A percentile compares a stretch with the other conserved stretches of the same genome.
These are phyloP conservation scores for Paramisgurnus dabryanus DNA, from an alignment of 2,113 vertebrate genomes.

Conservation along the genomic window DNA sequence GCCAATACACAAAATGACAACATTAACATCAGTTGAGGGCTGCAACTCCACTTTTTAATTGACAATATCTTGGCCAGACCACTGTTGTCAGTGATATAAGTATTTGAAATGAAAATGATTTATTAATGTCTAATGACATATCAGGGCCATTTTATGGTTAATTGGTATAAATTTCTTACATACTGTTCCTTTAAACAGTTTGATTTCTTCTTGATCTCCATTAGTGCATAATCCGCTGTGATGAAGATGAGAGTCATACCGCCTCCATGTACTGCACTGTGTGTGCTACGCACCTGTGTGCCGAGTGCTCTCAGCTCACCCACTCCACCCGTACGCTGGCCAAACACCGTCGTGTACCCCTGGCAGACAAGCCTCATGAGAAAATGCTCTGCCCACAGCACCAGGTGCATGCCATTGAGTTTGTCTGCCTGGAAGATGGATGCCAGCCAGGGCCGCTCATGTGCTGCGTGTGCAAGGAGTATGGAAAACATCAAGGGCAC, in stretches of 20 bases:
- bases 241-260: conserved; percentile 93
- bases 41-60: too few relatives aligned
- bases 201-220: conserved; percentile 27
- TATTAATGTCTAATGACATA: too few relatives aligned
- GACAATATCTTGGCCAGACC: too few relatives aligned
- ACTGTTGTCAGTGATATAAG: too few relatives aligned
- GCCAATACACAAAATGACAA: too few relatives aligned
- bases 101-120: too few relatives aligned
- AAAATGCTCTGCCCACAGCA: conserved; percentile 96
- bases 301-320: conserved; percentile 92
- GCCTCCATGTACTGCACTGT: conserved; percentile 97
- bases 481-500: conserved; percentile 97
- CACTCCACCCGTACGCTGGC: conserved; percentile 97
- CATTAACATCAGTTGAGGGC: too few relatives aligned
- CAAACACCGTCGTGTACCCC: conserved; percentile 92
- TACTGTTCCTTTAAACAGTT: neutral
- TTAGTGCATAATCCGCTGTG: conserved; percentile 91
- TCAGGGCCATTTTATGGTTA: too few relatives aligned
- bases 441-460: conserved; percentile 92
- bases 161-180: too few relatives aligned
- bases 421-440: conserved; percentile 94
- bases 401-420: conserved; percentile 97
- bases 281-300: conserved; percentile 94
- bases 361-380: conserved; percentile 97
- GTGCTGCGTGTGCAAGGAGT: conserved; percentile 99